Evolutionary conservation across 2,797 vertebrate species (phyloP).

Genomic region (Tapera naevia): DNA sequence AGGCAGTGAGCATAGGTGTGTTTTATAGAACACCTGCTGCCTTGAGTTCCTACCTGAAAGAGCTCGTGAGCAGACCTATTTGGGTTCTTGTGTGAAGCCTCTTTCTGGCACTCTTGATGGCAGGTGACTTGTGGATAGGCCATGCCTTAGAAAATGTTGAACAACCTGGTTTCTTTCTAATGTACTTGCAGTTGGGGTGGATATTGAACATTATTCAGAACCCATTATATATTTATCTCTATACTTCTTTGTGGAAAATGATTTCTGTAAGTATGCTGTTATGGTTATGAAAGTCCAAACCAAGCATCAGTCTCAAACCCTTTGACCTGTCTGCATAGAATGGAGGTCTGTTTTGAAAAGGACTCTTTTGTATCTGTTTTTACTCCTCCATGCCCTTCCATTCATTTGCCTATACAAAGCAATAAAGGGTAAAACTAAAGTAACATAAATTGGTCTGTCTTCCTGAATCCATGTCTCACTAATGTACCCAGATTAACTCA

Average conservation of each 20-base stretch:
- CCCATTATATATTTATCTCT: conserved; percentile 65
- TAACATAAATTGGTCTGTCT: conserved; percentile 98
- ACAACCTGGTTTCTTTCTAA: conserved; percentile 17
- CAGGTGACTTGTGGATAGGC: background rate
- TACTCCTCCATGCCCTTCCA: conserved; percentile 84
- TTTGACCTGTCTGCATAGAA: conserved; percentile 80
- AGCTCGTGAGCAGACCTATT: background rate
- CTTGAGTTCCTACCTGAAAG: background rate
- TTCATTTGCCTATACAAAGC: conserved; percentile 90
- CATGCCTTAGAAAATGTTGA: background rate
- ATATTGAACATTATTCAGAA: conserved; percentile 30
- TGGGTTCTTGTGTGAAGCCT: background rate
- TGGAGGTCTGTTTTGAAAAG: conserved; percentile 84
- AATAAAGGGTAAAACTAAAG: conserved; percentile 88
- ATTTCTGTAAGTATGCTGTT: conserved; percentile 66
- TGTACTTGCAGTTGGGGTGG: background rate
- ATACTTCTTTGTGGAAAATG: conserved; percentile 55
- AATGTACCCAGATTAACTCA: conserved; percentile 99
- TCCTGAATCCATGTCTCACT: conserved; percentile 94
- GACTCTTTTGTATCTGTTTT: conserved; percentile 85
- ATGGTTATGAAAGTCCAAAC: conserved; percentile 64
- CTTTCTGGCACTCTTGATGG: background rate
- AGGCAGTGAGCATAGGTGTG: background rate
- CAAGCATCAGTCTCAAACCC: conserved; percentile 73
- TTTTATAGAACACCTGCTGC: background rate